These are phyloP conservation scores for Hoplodrina ambigua DNA, from an alignment of 2,888 invertebrate species.

Conservation along the genomic window DNA sequence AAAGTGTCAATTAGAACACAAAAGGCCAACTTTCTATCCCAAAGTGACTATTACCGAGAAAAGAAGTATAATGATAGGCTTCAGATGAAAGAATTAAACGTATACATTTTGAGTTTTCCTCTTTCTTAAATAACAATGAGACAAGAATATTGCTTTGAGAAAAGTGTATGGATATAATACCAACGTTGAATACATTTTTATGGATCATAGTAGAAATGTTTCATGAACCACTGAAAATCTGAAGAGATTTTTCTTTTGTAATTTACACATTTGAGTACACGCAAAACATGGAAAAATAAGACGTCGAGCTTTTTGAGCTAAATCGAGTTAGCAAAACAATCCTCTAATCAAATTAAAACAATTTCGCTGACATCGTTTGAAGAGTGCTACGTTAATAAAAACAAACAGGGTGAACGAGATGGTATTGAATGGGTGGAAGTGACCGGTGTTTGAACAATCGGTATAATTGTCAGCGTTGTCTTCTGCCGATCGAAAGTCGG, in stretches of 20 bases:
- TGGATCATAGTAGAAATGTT: slow-evolving; percentile 25
- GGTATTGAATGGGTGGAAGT: slow-evolving; percentile 73
- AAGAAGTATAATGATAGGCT: slow-evolving; percentile 60
- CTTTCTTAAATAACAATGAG: slow-evolving; percentile 49
- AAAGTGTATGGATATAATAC: slow-evolving; percentile 27
- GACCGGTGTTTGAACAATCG: slow-evolving; percentile 71
- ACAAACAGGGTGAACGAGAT: slow-evolving; percentile 60
- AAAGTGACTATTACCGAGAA: slow-evolving; percentile 64
- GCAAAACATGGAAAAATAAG: slow-evolving; percentile 9
- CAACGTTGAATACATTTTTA: slow-evolving; percentile 31
- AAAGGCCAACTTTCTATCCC: slow-evolving; percentile 66
- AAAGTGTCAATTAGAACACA: slow-evolving; percentile 70
- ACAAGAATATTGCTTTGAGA: slow-evolving; percentile 37
- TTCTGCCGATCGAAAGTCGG: slow-evolving; percentile 70
- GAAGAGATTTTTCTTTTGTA: slow-evolving; percentile 6
- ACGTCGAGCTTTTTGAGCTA: not conserved
- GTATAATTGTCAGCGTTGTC: slow-evolving; percentile 72
- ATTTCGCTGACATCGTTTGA: slow-evolving; percentile 30
- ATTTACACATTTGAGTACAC: slow-evolving; percentile 5
- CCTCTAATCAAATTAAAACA: slow-evolving; percentile 16
- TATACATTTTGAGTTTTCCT: slow-evolving; percentile 58
- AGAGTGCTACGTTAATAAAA: slow-evolving; percentile 31
- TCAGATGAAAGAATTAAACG: slow-evolving; percentile 62
- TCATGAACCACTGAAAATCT: slow-evolving; percentile 18
- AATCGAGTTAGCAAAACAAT: slow-evolving; percentile 19